These are phyloP conservation scores for Athalia circularis DNA, from an alignment of 2,888 invertebrate genomes.

Conservation along the genomic window DNA sequence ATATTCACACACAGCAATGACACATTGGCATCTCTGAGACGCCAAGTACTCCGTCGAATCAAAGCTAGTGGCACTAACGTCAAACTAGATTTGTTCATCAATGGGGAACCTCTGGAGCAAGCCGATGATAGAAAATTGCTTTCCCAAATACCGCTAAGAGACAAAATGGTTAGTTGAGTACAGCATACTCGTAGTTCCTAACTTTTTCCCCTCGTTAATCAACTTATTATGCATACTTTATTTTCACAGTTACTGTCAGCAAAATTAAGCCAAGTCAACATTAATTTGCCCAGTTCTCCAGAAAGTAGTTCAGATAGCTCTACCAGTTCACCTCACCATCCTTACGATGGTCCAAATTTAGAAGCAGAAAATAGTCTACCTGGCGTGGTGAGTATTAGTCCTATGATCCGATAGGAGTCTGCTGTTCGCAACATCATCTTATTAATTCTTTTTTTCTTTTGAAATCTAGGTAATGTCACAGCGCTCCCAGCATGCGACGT, in stretches of 20 bases:
- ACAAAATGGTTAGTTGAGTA: slow-evolving; percentile 86
- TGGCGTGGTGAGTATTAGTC: slow-evolving; percentile 83
- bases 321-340: slow-evolving; percentile 92
- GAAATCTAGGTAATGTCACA: slow-evolving; percentile 86
- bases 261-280: slow-evolving; percentile 84
- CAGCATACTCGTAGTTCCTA: slow-evolving; percentile 50
- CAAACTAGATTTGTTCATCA: slow-evolving; percentile 93
- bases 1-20: slow-evolving; percentile 96
- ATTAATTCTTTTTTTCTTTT: neutral
- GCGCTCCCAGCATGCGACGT: slow-evolving; percentile 85
- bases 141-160: slow-evolving; percentile 88
- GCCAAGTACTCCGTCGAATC: slow-evolving; percentile 83
- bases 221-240: slow-evolving; percentile 39
- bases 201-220: too few species aligned
- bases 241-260: slow-evolving; percentile 81
- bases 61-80: slow-evolving; percentile 82
- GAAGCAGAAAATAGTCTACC: slow-evolving; percentile 94
- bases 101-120: slow-evolving; percentile 91
- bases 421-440: neutral
- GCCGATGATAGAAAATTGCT: slow-evolving; percentile 91
- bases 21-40: slow-evolving; percentile 89
- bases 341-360: slow-evolving; percentile 85
- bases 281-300: slow-evolving; percentile 86
- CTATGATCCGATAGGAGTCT: neutral
- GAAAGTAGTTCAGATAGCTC: slow-evolving; percentile 97